Base-by-base conservation (phyloP, 92 coral and sea anemone genomes). In the Galaxea fascicularis region DNA sequence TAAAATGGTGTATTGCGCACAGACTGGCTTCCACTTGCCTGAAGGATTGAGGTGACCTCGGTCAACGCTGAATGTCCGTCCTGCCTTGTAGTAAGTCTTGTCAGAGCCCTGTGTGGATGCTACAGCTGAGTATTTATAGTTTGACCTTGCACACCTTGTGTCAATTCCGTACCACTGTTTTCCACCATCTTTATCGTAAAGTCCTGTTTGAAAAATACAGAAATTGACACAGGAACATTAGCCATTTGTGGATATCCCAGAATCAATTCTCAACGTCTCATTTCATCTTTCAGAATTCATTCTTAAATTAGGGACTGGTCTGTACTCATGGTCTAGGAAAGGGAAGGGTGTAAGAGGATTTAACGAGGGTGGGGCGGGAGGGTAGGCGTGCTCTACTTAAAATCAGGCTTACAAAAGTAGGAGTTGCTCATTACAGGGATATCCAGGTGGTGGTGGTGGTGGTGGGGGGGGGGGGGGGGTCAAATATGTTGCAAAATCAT, bases 1-100 rank as follows among this genome's bases (percentile, higher is more conserved):
- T n/a, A n/a, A n/a, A n/a, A n/a, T n/a, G n/a, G n/a, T n/a, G n/a
- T n/a, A 68, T 68, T 39, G 24, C 73, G 73, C 28, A 35, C 73
- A 68, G 73, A 68, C 73, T 68, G 49, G 73, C 49, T 13, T 68
- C 53, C 73, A 68, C 84, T 62, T 79, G 72, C 84, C 84, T 65
- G 84, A 79, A 27, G 84, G 84, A 25, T 79, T 79, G 59, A 79
- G 84, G 72, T 79, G 84, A n/a, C 84, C 84, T 24, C 84, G 71
- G 24, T 79, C 84, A 30, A 79, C 35, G 15, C 74, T 21, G 72
- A 79, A 79, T 15, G 74, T 76, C 24, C 15, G 10, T 27, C 81
- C 81, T 29, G 49, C 69, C 52, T 16, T 76, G 81, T 56, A 76
- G 30, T 79, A 79, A 25, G 84, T 79, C 57, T 31, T 25, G 39